Base-by-base conservation (phyloP, 53 echinoderm and acorn worm genomes). In the Hippasteria phrygiana region DNA sequence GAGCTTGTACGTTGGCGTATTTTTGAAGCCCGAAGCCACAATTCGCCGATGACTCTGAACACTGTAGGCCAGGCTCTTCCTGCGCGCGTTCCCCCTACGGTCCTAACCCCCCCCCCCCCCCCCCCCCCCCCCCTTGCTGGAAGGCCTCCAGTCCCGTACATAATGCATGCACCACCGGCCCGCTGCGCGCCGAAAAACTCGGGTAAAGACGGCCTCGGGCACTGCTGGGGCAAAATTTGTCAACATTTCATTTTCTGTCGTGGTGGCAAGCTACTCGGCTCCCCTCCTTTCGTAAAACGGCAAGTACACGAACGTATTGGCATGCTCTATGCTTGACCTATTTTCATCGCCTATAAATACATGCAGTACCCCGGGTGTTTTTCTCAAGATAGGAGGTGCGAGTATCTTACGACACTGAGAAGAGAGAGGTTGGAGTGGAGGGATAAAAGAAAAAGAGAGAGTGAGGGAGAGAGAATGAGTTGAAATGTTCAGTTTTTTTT, bases 161-260 rank as follows among this genome's bases (percentile, higher is more conserved):
- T 85, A 85, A 85, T 85, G 71, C 85, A 85, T 85, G 83, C 83
- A 83, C 83, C 67, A 67, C 83, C 67, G 69, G 83, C 83, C 66
- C 83, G 33, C 32, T 69, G 83, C 83, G 83, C 83, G 83, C 64
- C 24, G 51, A 54, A 83, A 85, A 85, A 85, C 69, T 85, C 85
- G 85, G 85, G 85, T 85, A 85, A 85, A 85, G 85, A 85, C 64
- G 71, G 85, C 85, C 85, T 38, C 85, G 71, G 85, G 85, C 85
- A 34, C 22, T 85, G 43, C 85, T 85, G 33, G 65, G 36, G 85
- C 85, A 85, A 85, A 85, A 85, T 85, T 85, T 85, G 85, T 85
- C 85, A 85, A 85, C 85, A 85, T 85, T 85, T 85, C 85, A 85
- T 85, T 85, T 85, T 85, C 85, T 85, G 43, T 85, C 85, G 85